Base-by-base conservation (phyloP, 2,888 invertebrate genomes). In the Blera fallax region DNA sequence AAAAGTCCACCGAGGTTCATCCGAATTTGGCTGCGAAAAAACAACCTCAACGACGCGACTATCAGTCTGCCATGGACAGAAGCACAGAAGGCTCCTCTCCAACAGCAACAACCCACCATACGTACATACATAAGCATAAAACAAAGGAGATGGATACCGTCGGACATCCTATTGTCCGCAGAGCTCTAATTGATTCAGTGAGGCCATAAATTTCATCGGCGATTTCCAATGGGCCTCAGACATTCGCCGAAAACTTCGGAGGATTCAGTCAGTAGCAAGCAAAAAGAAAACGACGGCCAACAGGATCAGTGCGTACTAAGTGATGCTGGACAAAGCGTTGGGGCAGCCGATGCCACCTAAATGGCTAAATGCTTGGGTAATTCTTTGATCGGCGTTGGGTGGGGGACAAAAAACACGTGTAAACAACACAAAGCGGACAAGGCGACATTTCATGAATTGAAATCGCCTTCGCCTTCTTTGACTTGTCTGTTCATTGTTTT, bases 111-210 rank as follows among this genome's bases (percentile, higher is more conserved):
- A 32, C 16, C 27, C 27, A 18, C 16, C 70, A 11, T 11, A 34
- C 45, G 45, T 16, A 50, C 14, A n/a, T 10, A 43, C 24, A n/a
- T 11, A n/a, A 43, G 10, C 60, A 74, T 74, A 78, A 81, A 80
- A 87, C 83, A 87, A 87, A 87, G 80, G 76, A 74, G 74, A 82
- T 64, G 82, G 72, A 74, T 70, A 87, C 70, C 62, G 84, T 80
- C 82, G 79, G 87, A 87, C 85, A 87, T 87, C 82, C 87, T 87
- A 87, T 87, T 87, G 87, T 87, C 70, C 85, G 72, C 60, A 58
- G 70, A 85, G 89, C 90, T 91, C 91, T 91, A 91, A 91, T 91
- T 91, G 91, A 91, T 91, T 90, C 91, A 91, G 89, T 88, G 88
- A 87, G 87, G 90, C 89, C 89, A 91, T 91, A 91, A 91, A 91